Conservation (phyloP, 2,797 vertebrate genomes). For the Rhynchonycteris naso region DNA sequence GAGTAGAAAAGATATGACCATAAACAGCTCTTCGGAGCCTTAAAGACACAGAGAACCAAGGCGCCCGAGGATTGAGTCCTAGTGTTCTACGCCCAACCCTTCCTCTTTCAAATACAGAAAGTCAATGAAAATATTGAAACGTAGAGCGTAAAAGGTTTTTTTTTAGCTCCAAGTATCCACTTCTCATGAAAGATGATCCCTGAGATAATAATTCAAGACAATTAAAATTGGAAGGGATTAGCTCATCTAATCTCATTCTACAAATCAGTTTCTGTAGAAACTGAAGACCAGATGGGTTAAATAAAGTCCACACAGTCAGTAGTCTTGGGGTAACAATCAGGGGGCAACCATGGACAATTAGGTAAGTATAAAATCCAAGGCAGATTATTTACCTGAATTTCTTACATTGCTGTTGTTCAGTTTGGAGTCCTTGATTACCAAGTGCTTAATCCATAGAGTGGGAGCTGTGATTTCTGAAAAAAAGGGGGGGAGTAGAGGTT, state of each 20-base stretch:
- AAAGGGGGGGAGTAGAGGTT: neutral
- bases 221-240: neutral
- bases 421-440: constrained; percentile 94
- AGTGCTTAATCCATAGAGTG: constrained; percentile 97
- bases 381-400: constrained; percentile 90
- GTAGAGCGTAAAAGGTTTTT: neutral
- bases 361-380: neutral
- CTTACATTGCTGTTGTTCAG: constrained; percentile 93
- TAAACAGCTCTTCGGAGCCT: neutral
- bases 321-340: no score
- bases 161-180: constrained; percentile 18
- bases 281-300: neutral
- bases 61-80: neutral
- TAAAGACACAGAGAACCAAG: neutral
- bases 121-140: constrained; percentile 55
- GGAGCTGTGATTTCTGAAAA: constrained; percentile 96
- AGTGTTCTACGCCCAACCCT: neutral
- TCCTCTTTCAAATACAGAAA: constrained; percentile 56
- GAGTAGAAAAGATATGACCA: neutral
- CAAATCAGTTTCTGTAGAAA: neutral
- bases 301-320: neutral
- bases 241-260: neutral
- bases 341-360: neutral
- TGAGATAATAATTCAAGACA: neutral
- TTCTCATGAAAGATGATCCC: constrained; percentile 30